A percentile compares a stretch with the other conserved stretches of the same genome.
Conservation (phyloP, 2,888 invertebrate species). For the Spodoptera littoralis region DNA sequence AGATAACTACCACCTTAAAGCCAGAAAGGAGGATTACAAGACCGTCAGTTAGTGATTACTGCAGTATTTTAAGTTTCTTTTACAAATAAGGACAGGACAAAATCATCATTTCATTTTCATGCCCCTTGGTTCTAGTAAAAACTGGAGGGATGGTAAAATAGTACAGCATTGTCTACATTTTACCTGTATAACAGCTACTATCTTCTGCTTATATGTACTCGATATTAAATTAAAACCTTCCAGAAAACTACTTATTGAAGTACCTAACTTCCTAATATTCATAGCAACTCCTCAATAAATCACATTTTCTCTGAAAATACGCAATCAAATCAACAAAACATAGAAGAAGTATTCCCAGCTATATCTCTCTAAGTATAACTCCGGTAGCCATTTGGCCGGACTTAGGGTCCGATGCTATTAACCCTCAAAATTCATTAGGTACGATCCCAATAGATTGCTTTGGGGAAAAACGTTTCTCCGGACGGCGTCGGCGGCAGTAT, state of each 20-base stretch:
- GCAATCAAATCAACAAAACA: conserved; percentile 51
- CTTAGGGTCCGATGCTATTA: conserved; percentile 59
- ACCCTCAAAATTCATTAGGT: conserved; percentile 72
- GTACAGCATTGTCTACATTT: no score
- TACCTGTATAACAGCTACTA: no score
- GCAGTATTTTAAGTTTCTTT: no score
- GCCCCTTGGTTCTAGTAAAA: no score
- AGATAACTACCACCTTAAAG: no score
- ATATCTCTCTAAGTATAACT: conserved; percentile 44
- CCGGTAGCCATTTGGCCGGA: conserved; percentile 49
- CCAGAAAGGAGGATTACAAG: no score
- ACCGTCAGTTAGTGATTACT: no score
- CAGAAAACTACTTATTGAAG: not conserved
- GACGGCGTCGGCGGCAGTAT: conserved; percentile 25
- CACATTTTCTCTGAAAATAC: not conserved
- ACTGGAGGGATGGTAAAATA: no score
- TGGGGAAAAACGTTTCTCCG: conserved; percentile 69
- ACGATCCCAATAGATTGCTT: conserved; percentile 64
- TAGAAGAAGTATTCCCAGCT: conserved; percentile 30
- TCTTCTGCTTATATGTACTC: no score
- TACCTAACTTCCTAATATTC: not conserved
- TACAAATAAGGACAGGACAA: no score
- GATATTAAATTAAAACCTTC: not conserved
- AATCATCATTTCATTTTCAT: no score
- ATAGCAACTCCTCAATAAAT: conserved; percentile 1